Evolutionary conservation across 2,113 vertebrate genomes (phyloP).

Genomic region (Acinonyx jubatus): DNA sequence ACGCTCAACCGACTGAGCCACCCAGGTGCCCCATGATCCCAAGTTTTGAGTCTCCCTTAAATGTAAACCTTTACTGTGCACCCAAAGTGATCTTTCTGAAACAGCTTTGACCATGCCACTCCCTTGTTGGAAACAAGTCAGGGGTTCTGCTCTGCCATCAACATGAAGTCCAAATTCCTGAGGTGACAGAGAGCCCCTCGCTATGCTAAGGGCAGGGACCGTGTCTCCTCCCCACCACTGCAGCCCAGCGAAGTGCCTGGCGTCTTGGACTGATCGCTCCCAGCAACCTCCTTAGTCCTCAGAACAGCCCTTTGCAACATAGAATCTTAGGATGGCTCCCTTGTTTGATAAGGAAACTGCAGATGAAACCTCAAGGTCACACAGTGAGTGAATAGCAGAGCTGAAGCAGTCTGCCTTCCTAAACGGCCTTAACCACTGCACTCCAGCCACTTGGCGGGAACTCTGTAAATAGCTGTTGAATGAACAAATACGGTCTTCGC

Average conservation of each 20-base stretch:
- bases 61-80: neutral
- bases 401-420: neutral
- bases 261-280: neutral
- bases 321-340: neutral
- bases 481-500: neutral
- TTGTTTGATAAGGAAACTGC: neutral
- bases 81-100: neutral
- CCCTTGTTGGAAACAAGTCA: neutral
- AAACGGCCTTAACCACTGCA: neutral
- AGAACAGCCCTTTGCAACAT: neutral
- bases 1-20: too few relatives aligned
- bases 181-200: neutral
- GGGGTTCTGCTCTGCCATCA: neutral
- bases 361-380: neutral
- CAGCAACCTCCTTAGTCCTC: neutral
- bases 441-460: neutral
- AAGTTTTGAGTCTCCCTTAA: neutral
- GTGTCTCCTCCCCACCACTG: neutral
- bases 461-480: neutral
- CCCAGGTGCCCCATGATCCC: neutral
- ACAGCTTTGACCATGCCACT: neutral
- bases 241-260: neutral
- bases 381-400: neutral
- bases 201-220: fast-evolving
- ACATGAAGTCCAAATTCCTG: neutral